phyloP scores from a whole-genome alignment of 2,888 invertebrate species.

The Ophion slaviceki region DNA sequence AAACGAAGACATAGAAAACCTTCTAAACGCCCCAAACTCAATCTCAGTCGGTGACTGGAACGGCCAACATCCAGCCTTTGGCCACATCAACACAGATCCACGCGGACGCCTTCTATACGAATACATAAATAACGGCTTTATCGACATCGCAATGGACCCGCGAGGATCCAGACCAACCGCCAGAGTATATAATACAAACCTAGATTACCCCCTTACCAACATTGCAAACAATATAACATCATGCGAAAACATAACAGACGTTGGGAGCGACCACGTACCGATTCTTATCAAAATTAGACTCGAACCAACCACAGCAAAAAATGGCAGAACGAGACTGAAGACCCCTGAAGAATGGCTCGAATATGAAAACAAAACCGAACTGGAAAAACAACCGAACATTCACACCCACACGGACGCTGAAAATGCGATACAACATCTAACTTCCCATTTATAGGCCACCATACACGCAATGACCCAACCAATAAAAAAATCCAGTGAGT shows the following conservation, averaged over 20 bases:
- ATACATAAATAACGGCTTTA: constrained; percentile 11
- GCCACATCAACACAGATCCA: constrained; percentile 11
- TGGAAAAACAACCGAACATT: constrained; percentile 21
- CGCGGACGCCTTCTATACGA: constrained; percentile 22
- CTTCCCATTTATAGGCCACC: constrained; percentile 2
- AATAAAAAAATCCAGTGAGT: constrained; percentile 18
- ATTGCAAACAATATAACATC: constrained; percentile 7
- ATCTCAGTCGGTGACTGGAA: constrained; percentile 35
- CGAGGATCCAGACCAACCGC: constrained; percentile 2
- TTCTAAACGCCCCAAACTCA: constrained; percentile 24
- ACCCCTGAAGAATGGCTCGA: constrained; percentile 40
- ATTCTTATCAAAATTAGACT: constrained; percentile 40
- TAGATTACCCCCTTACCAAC: constrained; percentile 39
- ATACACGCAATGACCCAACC: not conserved
- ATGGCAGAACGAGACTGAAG: no score
- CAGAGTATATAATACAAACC: not conserved
- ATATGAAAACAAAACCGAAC: constrained; percentile 22
- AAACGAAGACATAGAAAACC: constrained; percentile 32
- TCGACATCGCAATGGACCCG: constrained; percentile 7
- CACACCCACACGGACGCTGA: constrained; percentile 18
- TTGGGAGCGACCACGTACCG: constrained; percentile 41
- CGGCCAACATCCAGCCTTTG: constrained; percentile 23
- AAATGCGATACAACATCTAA: constrained; percentile 42
- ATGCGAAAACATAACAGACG: constrained; percentile 21
- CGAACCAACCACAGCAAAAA: not conserved